These are phyloP conservation scores for Laterallus jamaicensis DNA, from an alignment of 2,113 vertebrate genomes.

Conservation along the genomic window DNA sequence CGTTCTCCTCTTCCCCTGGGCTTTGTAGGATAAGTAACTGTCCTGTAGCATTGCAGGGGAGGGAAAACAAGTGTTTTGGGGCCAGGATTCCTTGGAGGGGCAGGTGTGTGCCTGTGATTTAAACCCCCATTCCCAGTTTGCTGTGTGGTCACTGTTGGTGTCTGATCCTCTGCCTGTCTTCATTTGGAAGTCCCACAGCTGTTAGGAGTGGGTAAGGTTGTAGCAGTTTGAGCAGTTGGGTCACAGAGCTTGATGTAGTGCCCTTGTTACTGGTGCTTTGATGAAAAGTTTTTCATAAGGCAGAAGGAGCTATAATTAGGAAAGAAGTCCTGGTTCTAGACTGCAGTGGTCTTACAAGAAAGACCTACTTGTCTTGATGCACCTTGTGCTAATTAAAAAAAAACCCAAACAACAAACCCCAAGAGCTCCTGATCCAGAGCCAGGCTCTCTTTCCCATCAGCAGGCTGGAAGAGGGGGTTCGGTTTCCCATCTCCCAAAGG, in stretches of 20 bases:
- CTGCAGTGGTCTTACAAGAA: neutral
- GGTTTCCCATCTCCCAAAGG: neutral
- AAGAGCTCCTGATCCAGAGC: neutral
- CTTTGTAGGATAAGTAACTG: neutral
- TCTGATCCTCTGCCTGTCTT: neutral
- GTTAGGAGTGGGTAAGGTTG: accelerated
- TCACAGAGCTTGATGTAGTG: neutral
- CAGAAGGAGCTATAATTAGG: neutral
- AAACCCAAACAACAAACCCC: neutral
- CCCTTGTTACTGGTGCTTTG: neutral
- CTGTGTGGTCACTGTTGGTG: accelerated
- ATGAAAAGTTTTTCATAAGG: neutral
- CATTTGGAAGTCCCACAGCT: neutral
- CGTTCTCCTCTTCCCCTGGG: neutral
- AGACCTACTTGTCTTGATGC: neutral
- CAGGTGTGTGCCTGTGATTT: neutral
- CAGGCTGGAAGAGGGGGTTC: neutral
- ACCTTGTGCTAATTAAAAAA: neutral
- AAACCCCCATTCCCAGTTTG: neutral
- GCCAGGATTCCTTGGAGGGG: neutral
- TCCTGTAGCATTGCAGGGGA: neutral
- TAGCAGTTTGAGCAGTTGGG: neutral
- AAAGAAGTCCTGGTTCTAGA: neutral
- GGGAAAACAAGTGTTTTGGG: neutral
- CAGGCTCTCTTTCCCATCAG: neutral